Percentiles rank a stretch among this genome's conserved stretches.
phyloP scores from a whole-genome alignment of 2,888 invertebrate genomes.

The Athripsodes cinereus region DNA sequence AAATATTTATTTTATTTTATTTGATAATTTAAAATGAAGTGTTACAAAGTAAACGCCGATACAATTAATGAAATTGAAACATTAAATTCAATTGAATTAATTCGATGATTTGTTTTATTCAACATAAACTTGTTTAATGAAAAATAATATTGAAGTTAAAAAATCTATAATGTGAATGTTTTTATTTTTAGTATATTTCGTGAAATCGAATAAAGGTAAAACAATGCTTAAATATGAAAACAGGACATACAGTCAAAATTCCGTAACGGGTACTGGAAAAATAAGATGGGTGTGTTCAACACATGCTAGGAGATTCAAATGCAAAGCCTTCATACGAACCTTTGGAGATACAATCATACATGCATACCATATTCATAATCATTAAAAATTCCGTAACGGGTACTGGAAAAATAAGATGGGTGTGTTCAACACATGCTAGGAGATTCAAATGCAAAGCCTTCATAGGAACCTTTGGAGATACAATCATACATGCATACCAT shows the following conservation, averaged over 20 bases:
- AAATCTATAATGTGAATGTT: too few species aligned
- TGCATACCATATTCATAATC: neutral
- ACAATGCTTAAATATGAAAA: neutral
- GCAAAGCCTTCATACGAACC: conserved; percentile 7
- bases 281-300: conserved; percentile 14
- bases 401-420: conserved; percentile 13
- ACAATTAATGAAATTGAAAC: too few species aligned
- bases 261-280: neutral
- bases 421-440: conserved; percentile 7
- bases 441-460: conserved; percentile 4
- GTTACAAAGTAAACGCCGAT: too few species aligned
- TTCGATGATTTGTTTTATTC: too few species aligned
- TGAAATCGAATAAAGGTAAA: neutral
- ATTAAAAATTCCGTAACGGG: too few species aligned
- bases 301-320: neutral
- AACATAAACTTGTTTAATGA: too few species aligned
- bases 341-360: conserved; percentile 3
- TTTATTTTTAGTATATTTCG: conserved; percentile 4
- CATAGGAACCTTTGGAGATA: conserved; percentile 2
- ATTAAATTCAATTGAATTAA: too few species aligned
- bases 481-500: neutral
- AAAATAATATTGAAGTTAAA: too few species aligned
- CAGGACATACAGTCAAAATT: neutral
- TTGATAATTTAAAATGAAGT: too few species aligned
- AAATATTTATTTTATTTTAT: too few species aligned